A percentile compares a stretch with the other conserved stretches of the same genome.
phyloP scores from a whole-genome alignment of 2,797 vertebrate genomes.

The Eulemur albifrons region DNA sequence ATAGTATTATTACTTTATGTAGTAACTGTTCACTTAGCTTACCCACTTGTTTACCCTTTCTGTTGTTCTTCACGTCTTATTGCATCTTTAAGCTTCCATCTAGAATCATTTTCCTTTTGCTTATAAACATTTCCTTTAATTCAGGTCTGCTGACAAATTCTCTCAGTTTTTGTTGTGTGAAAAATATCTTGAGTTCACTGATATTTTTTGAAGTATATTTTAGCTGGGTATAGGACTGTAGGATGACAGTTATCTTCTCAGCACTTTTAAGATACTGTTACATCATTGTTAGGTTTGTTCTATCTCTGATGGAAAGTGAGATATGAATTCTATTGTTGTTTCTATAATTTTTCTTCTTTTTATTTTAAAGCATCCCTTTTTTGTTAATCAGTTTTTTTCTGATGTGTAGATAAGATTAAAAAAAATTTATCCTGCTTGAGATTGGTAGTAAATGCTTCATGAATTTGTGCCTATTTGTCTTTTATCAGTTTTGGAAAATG shows the following conservation, averaged over 20 bases:
- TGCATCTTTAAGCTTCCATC: not conserved
- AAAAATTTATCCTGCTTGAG: not conserved
- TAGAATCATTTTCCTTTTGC: not conserved
- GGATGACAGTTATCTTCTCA: not conserved
- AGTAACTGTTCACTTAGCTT: not conserved
- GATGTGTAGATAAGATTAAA: not conserved
- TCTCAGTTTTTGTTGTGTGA: slow-evolving; percentile 13
- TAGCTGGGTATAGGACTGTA: slow-evolving; percentile 40
- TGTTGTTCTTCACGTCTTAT: not conserved
- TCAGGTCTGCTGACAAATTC: not conserved
- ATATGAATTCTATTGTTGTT: not conserved
- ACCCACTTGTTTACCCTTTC: not conserved
- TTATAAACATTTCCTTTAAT: not conserved
- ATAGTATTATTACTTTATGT: not conserved
- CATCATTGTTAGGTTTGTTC: not conserved
- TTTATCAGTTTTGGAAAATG: slow-evolving; percentile 23
- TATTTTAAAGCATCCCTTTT: not conserved
- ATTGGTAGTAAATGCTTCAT: slow-evolving; percentile 18
- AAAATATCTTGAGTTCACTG: not conserved
- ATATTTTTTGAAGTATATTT: slow-evolving; percentile 20
- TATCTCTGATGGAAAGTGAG: not conserved
- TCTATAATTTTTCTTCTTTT: not conserved
- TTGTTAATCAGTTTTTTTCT: not conserved
- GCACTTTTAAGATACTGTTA: not conserved
- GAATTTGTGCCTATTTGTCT: not conserved